Evolutionary conservation across 2,113 vertebrate genomes (phyloP), one percentile per base, ranked within the genome.

Genomic region (Oriolus oriolus): DNA sequence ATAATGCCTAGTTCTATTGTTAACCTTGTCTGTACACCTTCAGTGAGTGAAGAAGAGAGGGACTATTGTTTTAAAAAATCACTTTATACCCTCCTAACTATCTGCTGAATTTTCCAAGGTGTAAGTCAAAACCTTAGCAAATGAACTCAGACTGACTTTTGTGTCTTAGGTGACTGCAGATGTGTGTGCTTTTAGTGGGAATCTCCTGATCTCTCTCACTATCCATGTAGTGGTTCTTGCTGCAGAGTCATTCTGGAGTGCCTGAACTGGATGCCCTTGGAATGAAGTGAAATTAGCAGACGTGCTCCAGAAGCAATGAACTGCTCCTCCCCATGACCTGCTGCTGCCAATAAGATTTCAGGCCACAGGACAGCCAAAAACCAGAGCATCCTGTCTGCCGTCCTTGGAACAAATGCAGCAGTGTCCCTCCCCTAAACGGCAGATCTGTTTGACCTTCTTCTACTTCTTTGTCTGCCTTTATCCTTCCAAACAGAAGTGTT

Each of bases 311-410:
- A 52, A 53, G 13, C 17, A n/a, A 17, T 15, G 35, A 57, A 30
- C 7, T 35, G 30, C 30, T 35, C 8, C 35, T 75, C 9, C 33
- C 39, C 33, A 16, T 26, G 31, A 26, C 21, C 69, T 64, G 64
- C 44, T 76, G 23, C 60, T 50, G 44, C 12, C 64, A 39, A 5
- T 18, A 49, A 59, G 22, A 54, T 59, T 54, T 63, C 47, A 44
- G 6, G 44, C n/a, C 12, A 24, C 14, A 28, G n/a, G 61, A 56
- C 6, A 69, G 33, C 16, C 3, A 6, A 81, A 81, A 74, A 15
- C 0, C 26, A 47, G 6, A 5, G 1, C 42, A 28, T 42, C 23
- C 53, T 59, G 26, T 21, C 39, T 45, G 9, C 17, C 1, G 0
- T n/a, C 9, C 59, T 60, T 42, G 30, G 71, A 70, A 60, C 11